These are phyloP conservation scores for Homalodisca vitripennis DNA, from an alignment of 1,140 invertebrate species.

Conservation along the genomic window DNA sequence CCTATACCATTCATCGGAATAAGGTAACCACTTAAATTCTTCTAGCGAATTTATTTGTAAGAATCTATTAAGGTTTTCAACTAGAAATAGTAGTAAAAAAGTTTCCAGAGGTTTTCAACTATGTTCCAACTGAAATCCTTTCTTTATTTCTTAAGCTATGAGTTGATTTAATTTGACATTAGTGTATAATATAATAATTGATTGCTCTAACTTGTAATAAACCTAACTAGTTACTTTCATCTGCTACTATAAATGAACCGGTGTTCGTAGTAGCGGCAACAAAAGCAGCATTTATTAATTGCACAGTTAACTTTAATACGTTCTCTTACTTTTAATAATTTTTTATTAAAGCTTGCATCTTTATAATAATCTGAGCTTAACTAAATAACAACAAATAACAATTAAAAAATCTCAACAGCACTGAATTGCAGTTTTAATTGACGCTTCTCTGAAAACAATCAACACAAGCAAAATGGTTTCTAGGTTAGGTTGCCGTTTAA, in stretches of 20 bases:
- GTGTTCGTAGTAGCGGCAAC: neutral
- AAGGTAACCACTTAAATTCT: constrained; percentile 24
- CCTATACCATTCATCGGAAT: constrained; percentile 17
- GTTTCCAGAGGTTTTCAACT: neutral
- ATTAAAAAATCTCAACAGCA: too few species aligned
- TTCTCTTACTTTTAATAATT: too few species aligned
- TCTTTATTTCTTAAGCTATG: neutral
- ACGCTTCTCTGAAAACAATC: too few species aligned
- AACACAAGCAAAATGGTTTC: too few species aligned
- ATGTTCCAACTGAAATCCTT: neutral
- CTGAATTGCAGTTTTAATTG: too few species aligned
- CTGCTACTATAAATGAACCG: neutral
- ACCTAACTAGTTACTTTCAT: neutral
- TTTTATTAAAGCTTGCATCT: too few species aligned
- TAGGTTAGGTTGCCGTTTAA: too few species aligned
- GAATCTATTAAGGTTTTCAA: constrained; percentile 3
- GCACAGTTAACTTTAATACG: too few species aligned
- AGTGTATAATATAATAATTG: neutral
- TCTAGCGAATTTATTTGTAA: constrained; percentile 11
- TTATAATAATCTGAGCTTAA: too few species aligned
- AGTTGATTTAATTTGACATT: constrained; percentile 10
- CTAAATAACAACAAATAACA: too few species aligned
- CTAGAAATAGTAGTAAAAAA: neutral
- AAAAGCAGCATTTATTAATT: too few species aligned
- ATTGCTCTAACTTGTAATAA: constrained; percentile 5